Evolutionary conservation across 2,888 invertebrate species (phyloP), one percentile per base, ranked within the genome.

Genomic region (Corbicula japonica): DNA sequence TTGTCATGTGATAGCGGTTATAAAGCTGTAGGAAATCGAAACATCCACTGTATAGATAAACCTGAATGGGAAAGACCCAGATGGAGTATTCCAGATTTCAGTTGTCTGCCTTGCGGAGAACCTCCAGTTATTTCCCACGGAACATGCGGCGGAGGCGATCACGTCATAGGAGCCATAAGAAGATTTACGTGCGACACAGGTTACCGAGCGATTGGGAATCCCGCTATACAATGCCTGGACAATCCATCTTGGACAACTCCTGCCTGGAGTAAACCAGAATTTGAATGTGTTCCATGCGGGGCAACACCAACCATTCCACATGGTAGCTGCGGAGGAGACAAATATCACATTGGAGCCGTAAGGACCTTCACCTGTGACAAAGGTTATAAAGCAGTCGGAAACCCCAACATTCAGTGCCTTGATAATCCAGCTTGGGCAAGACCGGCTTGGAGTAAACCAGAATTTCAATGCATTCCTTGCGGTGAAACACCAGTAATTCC

Each of bases 341-440:
- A 69, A 1, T 38, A 52, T 34, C 75, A 23, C 1, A 56, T 82
- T 3, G 72, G 63, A 0, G n/a, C 75, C 5, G 38, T 2, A 21
- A 38, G 82, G 41, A 23, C 21, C 12, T 75, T 52, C 10, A 35
- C 35, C 12, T 83, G 83, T 34, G 34, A 71, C 1, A 41, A 54
- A 2, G 83, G 83, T 21, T 83, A 79, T 44, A n/a, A 50, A 12
- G 54, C 48, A 5, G 41, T 83, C 0, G 83, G 83, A 8, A 50
- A 65, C 15, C 66, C 79, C 2, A 21, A 65, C 0, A 74, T 83
- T 18, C 23, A 41, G 1, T 83, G 63, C 35, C 8, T 32, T 12
- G 50, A 46, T n/a, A 35, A 65, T n/a, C 26, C n/a, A 1, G 6
- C 10, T 4, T 71, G 58, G 70, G 28, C 21, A 3, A 41, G 68